Base-by-base conservation (phyloP, 2,797 vertebrate genomes). In the Sphenopsis melanotis region DNA sequence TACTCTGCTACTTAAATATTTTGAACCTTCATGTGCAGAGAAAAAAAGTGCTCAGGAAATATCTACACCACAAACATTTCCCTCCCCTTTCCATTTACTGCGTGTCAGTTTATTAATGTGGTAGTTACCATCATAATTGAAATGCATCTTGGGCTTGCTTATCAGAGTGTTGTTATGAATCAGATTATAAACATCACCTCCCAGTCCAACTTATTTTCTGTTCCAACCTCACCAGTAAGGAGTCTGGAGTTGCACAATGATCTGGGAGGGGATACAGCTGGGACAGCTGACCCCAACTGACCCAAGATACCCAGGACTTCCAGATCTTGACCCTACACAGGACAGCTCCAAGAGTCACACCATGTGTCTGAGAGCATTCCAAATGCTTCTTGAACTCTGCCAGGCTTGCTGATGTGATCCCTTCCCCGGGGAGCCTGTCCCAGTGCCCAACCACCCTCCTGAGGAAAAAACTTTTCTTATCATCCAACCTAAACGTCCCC, bases 381-480 rank as follows among this genome's bases (percentile, higher is more conserved):
- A 53, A 52, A 37, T 2, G 6, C n/a, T n/a, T 53, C 49, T 53
- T 23, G 19, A 63, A 6, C 12, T 37, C 47, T 52, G 17, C 6
- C 23, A 55, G 49, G 19, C 8, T 37, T 55, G 29, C 41, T 29
- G 49, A 36, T 63, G 15, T 39, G 41, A 39, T 4, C 12, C 5
- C 12, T 55, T 39, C 3, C 34, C 41, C 0, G 0, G 23, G 19
- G 22, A 71, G 7, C 12, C 27, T n/a, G 39, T 61, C 32, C 14
- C n/a, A n/a, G 41, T 14, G 23, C 15, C 10, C 15, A n/a, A 2
- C 2, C 18, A 23, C 34, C 10, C 19, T 55, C 29, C 5, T 44
- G 22, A 22, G 23, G 10, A 19, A 37, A 22, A 71, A 37, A 6
- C 10, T 46, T 37, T 23, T n/a, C 49, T 22, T 47, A 47, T 23